Conservation (phyloP, 2,888 invertebrate species). For the Crocallis elinguaria region DNA sequence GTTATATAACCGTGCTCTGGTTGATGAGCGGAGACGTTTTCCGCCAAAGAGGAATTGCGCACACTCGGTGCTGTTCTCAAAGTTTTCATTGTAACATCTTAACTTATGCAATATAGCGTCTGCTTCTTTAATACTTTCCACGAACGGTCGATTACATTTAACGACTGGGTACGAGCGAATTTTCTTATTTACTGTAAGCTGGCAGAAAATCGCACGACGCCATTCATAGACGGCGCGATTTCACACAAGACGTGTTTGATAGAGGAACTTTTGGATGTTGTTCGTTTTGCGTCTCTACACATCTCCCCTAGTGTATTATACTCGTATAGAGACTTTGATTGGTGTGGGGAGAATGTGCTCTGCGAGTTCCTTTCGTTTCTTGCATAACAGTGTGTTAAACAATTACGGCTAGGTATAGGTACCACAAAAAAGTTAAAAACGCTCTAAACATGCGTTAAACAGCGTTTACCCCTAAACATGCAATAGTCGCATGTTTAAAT, state of each 20-base stretch:
- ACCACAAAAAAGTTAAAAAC: too few relatives aligned
- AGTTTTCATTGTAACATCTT: conserved; percentile 82
- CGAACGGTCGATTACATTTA: conserved; percentile 82
- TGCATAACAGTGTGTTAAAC: conserved; percentile 13
- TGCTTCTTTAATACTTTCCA: conserved; percentile 82
- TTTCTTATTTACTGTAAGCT: conserved; percentile 81
- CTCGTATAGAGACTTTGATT: conserved; percentile 22
- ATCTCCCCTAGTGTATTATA: conserved; percentile 26
- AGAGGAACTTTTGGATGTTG: conserved; percentile 60
- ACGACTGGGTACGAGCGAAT: conserved; percentile 79
- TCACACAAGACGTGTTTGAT: conserved; percentile 71
- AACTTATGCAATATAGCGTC: conserved; percentile 83
- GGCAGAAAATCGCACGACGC: conserved; percentile 68
- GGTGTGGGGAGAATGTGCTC: conserved; percentile 9
- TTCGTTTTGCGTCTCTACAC: conserved; percentile 40
- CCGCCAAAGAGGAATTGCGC: conserved; percentile 70
- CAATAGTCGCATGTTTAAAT: too few relatives aligned
- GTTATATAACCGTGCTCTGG: conserved; percentile 60
- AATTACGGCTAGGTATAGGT: too few relatives aligned
- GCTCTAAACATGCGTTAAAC: too few relatives aligned
- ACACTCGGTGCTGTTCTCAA: conserved; percentile 76
- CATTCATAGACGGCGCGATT: conserved; percentile 66
- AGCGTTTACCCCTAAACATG: too few relatives aligned
- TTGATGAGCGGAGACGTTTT: conserved; percentile 64
- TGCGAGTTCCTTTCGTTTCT: conserved; percentile 3